phyloP scores from a whole-genome alignment of 2,888 invertebrate species.

The Leucozona laternaria region DNA sequence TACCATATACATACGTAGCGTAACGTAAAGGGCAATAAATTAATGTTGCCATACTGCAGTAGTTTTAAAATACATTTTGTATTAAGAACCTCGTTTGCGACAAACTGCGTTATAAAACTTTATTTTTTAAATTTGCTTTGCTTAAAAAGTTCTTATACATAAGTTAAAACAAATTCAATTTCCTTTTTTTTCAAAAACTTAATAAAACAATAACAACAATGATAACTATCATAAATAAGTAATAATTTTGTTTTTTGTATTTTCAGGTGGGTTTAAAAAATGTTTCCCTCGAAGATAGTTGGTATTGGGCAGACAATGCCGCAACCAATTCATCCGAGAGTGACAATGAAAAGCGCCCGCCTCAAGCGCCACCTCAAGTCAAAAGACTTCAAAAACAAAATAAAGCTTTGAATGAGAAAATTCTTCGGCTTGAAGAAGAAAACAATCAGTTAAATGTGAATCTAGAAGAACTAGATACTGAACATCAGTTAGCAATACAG shows the following conservation, averaged over 20 bases:
- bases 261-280: constrained; percentile 78
- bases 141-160: too few species aligned
- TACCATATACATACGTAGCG: too few species aligned
- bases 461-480: constrained; percentile 89
- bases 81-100: too few species aligned
- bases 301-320: constrained; percentile 83
- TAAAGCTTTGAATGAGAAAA: constrained; percentile 84
- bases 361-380: constrained; percentile 44
- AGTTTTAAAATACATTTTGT: too few species aligned
- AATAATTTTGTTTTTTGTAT: neutral
- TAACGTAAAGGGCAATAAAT: too few species aligned
- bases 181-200: too few species aligned
- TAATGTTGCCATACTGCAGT: too few species aligned
- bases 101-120: too few species aligned
- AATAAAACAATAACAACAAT: too few species aligned
- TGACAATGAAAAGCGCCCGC: constrained; percentile 66
- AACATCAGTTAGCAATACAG: constrained; percentile 89
- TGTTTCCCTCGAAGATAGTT: constrained; percentile 82
- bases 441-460: constrained; percentile 84
- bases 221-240: neutral
- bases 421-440: constrained; percentile 83
- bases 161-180: too few species aligned
- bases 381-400: constrained; percentile 81
- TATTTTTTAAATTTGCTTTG: too few species aligned
- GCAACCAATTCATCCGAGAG: constrained; percentile 77